phyloP scores from a whole-genome alignment of 1,140 invertebrate species.

The Galleria mellonella region DNA sequence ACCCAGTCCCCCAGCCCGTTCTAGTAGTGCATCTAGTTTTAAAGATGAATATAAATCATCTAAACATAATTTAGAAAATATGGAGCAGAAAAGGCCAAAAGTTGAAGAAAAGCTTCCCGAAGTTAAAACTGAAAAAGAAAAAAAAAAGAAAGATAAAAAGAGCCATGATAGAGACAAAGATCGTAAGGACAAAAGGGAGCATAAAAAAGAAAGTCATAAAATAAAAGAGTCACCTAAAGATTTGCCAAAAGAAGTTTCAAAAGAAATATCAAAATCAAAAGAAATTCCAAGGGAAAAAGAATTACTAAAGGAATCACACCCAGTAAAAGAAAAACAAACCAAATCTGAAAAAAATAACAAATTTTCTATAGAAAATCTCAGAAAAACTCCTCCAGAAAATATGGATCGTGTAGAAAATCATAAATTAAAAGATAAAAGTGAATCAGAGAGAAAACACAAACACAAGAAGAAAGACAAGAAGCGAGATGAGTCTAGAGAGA shows the following conservation, averaged over 20 bases:
- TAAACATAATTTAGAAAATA: constrained; percentile 57
- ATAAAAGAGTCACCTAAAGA: constrained; percentile 68
- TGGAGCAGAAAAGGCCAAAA: constrained; percentile 64
- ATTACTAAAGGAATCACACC: constrained; percentile 44
- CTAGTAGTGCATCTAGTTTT: constrained; percentile 61
- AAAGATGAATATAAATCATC: constrained; percentile 65
- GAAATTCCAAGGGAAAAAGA: constrained; percentile 65
- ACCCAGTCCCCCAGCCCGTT: constrained; percentile 56
- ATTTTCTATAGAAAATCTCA: constrained; percentile 67
- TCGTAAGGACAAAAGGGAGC: constrained; percentile 69
- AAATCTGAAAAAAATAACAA: constrained; percentile 63
- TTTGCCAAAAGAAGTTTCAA: constrained; percentile 59
- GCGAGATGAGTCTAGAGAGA: constrained; percentile 70
- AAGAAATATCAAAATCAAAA: constrained; percentile 54
- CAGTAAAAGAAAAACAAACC: constrained; percentile 58
- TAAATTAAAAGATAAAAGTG: constrained; percentile 66
- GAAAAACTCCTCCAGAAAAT: constrained; percentile 56
- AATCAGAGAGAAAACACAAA: constrained; percentile 70
- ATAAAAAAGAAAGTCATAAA: constrained; percentile 74
- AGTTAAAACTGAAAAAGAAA: constrained; percentile 62
- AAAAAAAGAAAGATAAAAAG: constrained; percentile 73
- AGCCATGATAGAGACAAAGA: constrained; percentile 73
- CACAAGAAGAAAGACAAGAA: constrained; percentile 75
- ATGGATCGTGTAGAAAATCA: constrained; percentile 50
- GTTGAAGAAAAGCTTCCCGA: constrained; percentile 55